phyloP scores from a whole-genome alignment of 2,797 vertebrate genomes.

The Melanotaenia boesemani region DNA sequence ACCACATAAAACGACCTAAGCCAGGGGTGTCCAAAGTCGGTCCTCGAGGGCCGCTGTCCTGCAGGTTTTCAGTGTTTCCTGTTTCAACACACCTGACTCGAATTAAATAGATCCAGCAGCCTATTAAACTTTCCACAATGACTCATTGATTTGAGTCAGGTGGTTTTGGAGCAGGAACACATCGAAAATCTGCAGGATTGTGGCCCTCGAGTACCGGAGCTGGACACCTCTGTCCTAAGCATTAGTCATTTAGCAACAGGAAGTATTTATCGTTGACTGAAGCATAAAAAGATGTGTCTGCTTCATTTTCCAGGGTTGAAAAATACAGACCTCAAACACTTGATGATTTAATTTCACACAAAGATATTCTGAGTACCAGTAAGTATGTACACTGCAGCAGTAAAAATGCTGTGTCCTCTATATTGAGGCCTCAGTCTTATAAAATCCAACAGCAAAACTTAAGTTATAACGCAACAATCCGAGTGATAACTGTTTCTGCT shows the following conservation, averaged over 20 bases:
- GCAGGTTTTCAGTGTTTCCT: too few species aligned
- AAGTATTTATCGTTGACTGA: neutral
- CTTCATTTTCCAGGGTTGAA: constrained; percentile 88
- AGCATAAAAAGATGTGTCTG: neutral
- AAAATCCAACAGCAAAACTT: neutral
- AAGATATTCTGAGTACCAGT: constrained; percentile 95
- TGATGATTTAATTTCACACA: constrained; percentile 94
- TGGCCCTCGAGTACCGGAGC: too few species aligned
- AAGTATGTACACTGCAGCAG: constrained; percentile 62
- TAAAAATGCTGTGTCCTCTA: neutral
- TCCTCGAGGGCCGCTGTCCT: too few species aligned
- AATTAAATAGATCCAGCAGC: too few species aligned
- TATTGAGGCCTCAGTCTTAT: neutral
- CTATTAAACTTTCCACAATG: too few species aligned
- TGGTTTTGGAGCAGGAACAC: too few species aligned
- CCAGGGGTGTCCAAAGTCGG: too few species aligned
- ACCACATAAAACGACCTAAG: neutral
- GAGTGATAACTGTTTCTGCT: neutral
- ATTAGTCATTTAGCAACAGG: neutral
- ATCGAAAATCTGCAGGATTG: too few species aligned
- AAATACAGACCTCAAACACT: constrained; percentile 94
- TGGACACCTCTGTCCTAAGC: neutral
- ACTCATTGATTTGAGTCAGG: too few species aligned
- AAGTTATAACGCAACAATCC: neutral
- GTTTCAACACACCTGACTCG: too few species aligned